Percentiles rank a stretch among this genome's conserved stretches.
phyloP scores from a whole-genome alignment of 2,113 vertebrate species.

The Trogon surrucura region DNA sequence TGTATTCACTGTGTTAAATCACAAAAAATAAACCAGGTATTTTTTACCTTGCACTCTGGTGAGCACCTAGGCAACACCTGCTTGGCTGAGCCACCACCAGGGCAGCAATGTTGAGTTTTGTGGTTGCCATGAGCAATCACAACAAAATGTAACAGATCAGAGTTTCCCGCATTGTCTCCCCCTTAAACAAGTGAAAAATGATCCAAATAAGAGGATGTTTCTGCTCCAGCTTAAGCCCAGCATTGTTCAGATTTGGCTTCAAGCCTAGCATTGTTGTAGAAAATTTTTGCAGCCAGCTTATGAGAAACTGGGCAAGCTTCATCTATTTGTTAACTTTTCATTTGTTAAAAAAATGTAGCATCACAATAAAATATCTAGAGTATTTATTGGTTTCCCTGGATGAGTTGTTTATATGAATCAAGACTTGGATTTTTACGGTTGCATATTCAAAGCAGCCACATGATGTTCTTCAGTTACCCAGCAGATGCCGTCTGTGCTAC shows the following conservation, averaged over 20 bases:
- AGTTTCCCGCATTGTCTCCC: not conserved
- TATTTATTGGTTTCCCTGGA: not conserved
- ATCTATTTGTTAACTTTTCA: not conserved
- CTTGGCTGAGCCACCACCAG: not conserved
- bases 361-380: not conserved
- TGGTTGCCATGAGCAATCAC: not conserved
- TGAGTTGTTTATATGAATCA: not conserved
- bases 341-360: not conserved
- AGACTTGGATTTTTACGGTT: not conserved
- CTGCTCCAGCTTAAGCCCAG: not conserved
- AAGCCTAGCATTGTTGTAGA: conserved; percentile 14
- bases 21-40: not conserved
- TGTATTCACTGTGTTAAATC: not conserved
- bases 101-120: not conserved
- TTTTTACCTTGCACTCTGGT: not conserved
- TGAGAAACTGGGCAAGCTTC: not conserved
- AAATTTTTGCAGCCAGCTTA: not conserved
- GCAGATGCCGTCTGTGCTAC: conserved; percentile 52
- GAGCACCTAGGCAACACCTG: accelerated
- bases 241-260: conserved; percentile 34
- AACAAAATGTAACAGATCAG: not conserved
- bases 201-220: not conserved
- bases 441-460: accelerated
- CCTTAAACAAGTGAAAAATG: not conserved
- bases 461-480: conserved; percentile 13